Percentiles rank a stretch among this genome's conserved stretches.
These are phyloP conservation scores for Aotus griseimembra DNA, from an alignment of 2,797 vertebrate genomes.

Conservation along the genomic window DNA sequence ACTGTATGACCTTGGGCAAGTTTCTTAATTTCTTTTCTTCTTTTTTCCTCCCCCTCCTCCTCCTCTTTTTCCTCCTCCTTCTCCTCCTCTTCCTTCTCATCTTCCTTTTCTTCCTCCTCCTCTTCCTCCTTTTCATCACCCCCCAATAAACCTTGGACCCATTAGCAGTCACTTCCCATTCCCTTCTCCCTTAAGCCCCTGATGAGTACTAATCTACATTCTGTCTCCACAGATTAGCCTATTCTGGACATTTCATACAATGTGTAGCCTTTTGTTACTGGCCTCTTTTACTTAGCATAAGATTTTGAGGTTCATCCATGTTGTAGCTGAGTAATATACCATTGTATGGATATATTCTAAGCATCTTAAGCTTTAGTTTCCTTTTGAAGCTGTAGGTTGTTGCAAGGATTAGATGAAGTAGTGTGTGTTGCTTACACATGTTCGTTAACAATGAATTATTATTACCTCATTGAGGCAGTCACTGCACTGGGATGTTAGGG, in stretches of 20 bases:
- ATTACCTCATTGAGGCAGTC: not conserved
- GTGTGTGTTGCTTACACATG: not conserved
- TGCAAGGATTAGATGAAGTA: not conserved
- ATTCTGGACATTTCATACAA: not conserved
- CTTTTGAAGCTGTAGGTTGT: not conserved
- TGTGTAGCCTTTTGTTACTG: not conserved
- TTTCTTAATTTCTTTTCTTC: not conserved
- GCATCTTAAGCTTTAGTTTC: not conserved
- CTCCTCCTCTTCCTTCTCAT: too few species aligned
- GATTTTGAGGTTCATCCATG: not conserved
- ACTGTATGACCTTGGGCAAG: not conserved
- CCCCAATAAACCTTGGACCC: not conserved
- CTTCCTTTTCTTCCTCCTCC: too few species aligned
- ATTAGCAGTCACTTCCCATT: not conserved
- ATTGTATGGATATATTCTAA: not conserved
- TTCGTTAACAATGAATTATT: not conserved
- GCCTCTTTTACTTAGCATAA: not conserved
- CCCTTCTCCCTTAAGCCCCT: not conserved
- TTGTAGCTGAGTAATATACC: not conserved
- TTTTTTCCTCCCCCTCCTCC: not conserved
- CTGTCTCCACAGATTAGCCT: not conserved
- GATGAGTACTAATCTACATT: not conserved
- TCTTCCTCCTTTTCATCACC: not conserved
- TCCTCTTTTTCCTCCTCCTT: too few species aligned
- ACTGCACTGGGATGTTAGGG: not conserved